phyloP scores from a whole-genome alignment of 2,797 vertebrate genomes.

The Acanthurus tractus region DNA sequence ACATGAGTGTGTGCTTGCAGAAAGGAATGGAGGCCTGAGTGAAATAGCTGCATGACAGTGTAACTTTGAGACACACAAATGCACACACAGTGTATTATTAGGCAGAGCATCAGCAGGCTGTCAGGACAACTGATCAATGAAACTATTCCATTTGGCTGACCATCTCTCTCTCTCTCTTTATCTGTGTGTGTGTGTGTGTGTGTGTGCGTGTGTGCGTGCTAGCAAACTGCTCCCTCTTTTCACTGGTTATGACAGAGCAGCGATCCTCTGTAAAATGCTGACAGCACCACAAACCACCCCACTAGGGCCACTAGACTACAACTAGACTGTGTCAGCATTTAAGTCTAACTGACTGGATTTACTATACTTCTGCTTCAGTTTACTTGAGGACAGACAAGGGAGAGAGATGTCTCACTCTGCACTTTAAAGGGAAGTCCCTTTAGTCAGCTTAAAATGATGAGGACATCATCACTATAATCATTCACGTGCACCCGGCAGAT shows the following conservation, averaged over 20 bases:
- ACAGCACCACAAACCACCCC: constrained; percentile 69
- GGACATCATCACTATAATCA: constrained; percentile 45
- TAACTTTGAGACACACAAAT: constrained; percentile 24
- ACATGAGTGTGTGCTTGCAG: constrained; percentile 46
- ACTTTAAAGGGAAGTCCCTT: constrained; percentile 42
- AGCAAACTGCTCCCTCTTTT: constrained; percentile 54
- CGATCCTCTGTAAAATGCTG: constrained; percentile 74
- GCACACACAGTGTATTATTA: constrained; percentile 65
- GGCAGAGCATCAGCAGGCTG: constrained; percentile 73
- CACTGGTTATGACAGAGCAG: constrained; percentile 62
- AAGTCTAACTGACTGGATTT: constrained; percentile 74
- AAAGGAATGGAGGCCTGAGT: constrained; percentile 36
- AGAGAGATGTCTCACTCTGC: constrained; percentile 41
- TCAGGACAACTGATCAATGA: constrained; percentile 82
- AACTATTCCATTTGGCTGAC: constrained; percentile 79
- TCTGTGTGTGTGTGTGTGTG: constrained; percentile 9
- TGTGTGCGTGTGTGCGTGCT: neutral
- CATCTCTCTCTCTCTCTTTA: constrained; percentile 45
- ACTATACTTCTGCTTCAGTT: constrained; percentile 64
- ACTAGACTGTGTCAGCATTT: constrained; percentile 74
- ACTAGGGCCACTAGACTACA: constrained; percentile 64
- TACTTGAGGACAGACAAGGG: constrained; percentile 54
- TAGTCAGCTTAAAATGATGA: constrained; percentile 56
- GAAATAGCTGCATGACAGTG: constrained; percentile 52
- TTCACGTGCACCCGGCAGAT: constrained; percentile 10